Base-by-base conservation (phyloP, 2,113 vertebrate genomes). In the Fregetta grallaria region DNA sequence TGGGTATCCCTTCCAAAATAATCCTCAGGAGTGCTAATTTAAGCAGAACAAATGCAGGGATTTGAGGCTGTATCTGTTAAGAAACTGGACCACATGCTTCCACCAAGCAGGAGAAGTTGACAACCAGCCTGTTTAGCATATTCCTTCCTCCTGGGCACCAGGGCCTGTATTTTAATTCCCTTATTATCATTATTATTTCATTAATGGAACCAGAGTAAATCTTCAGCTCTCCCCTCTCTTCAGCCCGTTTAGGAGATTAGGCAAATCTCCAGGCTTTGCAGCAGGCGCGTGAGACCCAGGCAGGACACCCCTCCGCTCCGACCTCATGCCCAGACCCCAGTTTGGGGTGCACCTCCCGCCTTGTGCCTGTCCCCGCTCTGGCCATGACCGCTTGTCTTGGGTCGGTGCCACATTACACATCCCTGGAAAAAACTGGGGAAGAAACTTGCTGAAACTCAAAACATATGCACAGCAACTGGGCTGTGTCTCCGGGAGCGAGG, bases 311-410 rank as follows among this genome's bases (percentile, higher is more conserved):
- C 10, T 4, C 21, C 1, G 3, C 59, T 18, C 21, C 12, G 13
- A n/a, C 58, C 58, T 36, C 4, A 6, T 17, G 59, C 15, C 7
- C 7, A 10, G 15, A 38, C 23, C 53, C 40, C 0, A 0, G 7
- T 38, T 11, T 10, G 40, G 72, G 36, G 19, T 19, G 22, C 55
- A 36, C 11, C 25, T 30, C 44, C 42, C 2, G 1, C 44, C 63
- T 47, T 5, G 17, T 5, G 75, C 40, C 45, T 8, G 12, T 14
- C 30, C 11, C 2, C 14, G 23, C 40, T 26, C 44, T 7, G 1
- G 72, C 29, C 66, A 47, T 2, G 2, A 45, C 45, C 14, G n/a
- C 5, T 1, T 1, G 1, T 22, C 55, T 26, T 17, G 40, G 68
- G 36, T 5, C 36, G n/a, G 65, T 40, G 68, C 19, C 82, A 72